Base-by-base conservation (phyloP, 1,140 invertebrate genomes). In the Atta texana region DNA sequence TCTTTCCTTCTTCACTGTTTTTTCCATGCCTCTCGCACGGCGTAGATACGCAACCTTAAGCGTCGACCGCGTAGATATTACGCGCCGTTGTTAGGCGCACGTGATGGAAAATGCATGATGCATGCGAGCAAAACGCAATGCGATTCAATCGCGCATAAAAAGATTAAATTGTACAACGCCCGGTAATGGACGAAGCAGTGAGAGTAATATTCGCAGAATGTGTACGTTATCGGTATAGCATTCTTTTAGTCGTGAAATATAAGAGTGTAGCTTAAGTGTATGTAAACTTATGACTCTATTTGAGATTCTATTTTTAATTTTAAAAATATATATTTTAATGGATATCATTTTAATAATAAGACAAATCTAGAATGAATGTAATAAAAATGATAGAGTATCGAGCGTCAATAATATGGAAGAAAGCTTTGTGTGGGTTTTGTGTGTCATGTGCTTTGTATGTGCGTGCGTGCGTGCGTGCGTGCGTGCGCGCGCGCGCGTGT, bases 71-170 rank as follows among this genome's bases (percentile, higher is more conserved):
- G 53, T 49, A 12, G 28, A 75, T 61, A 61, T 61, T 75, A 82
- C 28, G 76, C 76, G 53, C 53, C 53, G 80, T 49, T 59, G 78
- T 82, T 72, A 72, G 7, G 39, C 64, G 51, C 51, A 59, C 53
- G 18, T 49, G 34, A 82, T 74, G 39, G 68, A 74, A 74, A 82
- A 81, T 59, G 78, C 21, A 31, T 31, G 78, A 82, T 59, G 66
- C 24, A 82, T 74, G 55, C 53, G 53, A 72, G 66, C 39, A 74
- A 74, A 82, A 24, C 68, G 55, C 80, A 24, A 34, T 63, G 24
- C 69, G 80, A 84, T 84, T 75, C 55, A 61, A 82, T 82, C 80
- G 44, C 39, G 14, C 24, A 34, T 49, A 75, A 75, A 82, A 74
- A 82, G 66, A 82, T 71, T 72, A 72, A 72, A 59, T 61, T 75